Conservation (phyloP, 1,140 invertebrate genomes). For the Cotesia glomerata region DNA sequence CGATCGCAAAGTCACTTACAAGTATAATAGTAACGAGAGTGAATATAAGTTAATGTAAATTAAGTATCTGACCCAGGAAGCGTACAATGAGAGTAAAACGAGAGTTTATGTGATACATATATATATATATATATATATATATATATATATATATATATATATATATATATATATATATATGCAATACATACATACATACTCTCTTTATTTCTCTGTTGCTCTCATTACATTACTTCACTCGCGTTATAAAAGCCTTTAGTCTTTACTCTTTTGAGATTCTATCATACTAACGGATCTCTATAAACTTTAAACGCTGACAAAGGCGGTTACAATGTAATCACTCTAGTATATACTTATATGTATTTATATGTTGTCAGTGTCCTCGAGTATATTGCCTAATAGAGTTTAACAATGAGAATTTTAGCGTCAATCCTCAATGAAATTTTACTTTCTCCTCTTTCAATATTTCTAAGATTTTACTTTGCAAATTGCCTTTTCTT, state of each 20-base stretch:
- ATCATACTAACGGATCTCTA: conserved; percentile 25
- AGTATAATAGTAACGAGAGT: no score
- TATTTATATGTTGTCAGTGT: background rate
- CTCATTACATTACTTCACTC: background rate
- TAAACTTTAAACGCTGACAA: conserved; percentile 13
- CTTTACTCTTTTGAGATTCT: background rate
- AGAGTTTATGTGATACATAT: background rate
- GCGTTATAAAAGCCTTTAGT: background rate
- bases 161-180: conserved; percentile 18
- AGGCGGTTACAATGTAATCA: background rate
- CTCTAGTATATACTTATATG: no score
- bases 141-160: conserved; percentile 9
- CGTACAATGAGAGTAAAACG: conserved; percentile 3
- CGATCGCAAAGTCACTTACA: conserved; percentile 13
- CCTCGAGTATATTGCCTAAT: background rate
- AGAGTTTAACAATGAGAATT: conserved; percentile 5
- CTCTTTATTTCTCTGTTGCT: conserved; percentile 4
- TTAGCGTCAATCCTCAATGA: background rate
- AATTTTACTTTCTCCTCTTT: background rate
- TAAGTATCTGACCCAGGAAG: conserved; percentile 29
- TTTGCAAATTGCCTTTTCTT: no score
- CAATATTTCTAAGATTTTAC: no score
- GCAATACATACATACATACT: background rate
- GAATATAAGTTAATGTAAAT: conserved; percentile 10
- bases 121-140: conserved; percentile 3